Base-by-base conservation (phyloP, 2,113 vertebrate species). In the Solenodon paradoxus region DNA sequence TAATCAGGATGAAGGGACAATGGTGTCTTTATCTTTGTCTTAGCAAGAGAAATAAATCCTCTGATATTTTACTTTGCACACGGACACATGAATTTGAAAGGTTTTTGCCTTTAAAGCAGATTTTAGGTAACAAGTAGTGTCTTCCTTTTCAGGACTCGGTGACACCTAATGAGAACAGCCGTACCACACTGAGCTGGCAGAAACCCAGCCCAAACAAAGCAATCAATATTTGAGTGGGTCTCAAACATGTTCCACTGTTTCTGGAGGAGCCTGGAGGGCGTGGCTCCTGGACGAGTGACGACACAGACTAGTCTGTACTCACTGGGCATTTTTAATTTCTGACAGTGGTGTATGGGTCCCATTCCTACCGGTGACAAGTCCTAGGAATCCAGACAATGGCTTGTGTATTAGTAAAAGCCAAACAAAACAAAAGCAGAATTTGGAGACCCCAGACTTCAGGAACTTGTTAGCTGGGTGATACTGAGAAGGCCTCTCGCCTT, bases 151-250 rank as follows among this genome's bases (percentile, higher is more conserved):
- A 68, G 61, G 47, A 32, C 40, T 38, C n/a, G 35, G 2, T 53
- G 57, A 95, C 92, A 96, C 81, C 42, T 86, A 93, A 78, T 95
- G 93, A 92, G 79, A 68, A 80, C 45, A 75, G 15, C 11, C 80
- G 91, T 80, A 57, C 8, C 32, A 69, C 47, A 28, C 9, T 71
- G 72, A 74, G 42, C 55, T 17, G 22, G 47, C 20, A 92, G 78
- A 88, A 85, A 89, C 35, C 32, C 53, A 84, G 40, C 45, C 71
- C 61, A 96, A 94, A 40, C 74, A 81, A 96, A 68, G 20, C 75
- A 77, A 30, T 55, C 55, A 28, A 24, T 82, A 5, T 69, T 81
- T 82, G 61, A 92, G 17, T 74, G 30, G 45, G 6, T 92, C 55
- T 82, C 59, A n/a, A n/a, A n/a, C n/a, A n/a, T n/a, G n/a, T n/a